These are phyloP conservation scores for Aelia acuminata DNA, from an alignment of 2,888 invertebrate species.

Conservation along the genomic window DNA sequence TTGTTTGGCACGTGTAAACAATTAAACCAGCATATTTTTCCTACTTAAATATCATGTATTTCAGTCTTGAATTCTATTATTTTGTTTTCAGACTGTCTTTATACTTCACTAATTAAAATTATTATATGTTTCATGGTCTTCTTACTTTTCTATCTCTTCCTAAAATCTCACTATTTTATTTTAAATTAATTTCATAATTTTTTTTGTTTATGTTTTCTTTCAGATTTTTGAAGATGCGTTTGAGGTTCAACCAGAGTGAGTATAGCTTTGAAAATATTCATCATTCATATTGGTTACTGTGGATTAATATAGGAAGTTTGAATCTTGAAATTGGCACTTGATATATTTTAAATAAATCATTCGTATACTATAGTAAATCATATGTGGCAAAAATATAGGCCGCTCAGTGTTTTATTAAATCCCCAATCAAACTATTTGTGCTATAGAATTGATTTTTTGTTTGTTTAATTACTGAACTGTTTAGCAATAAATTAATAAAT, in stretches of 20 bases:
- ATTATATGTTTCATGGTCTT: background rate
- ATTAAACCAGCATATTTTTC: background rate
- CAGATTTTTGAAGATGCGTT: conserved; percentile 63
- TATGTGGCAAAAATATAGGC: too few species aligned
- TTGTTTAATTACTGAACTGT: too few species aligned
- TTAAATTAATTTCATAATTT: background rate
- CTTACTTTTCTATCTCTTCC: background rate
- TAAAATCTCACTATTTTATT: background rate
- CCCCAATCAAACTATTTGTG: too few species aligned
- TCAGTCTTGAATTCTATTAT: background rate
- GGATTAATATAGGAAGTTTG: too few species aligned
- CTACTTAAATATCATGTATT: background rate
- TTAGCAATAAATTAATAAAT: too few species aligned
- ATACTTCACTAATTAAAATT: background rate
- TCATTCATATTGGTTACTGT: background rate
- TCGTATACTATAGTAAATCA: too few species aligned
- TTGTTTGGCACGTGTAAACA: background rate
- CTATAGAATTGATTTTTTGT: too few species aligned
- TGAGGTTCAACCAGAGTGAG: conserved; percentile 57
- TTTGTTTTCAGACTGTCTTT: background rate
- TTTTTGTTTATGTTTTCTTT: conserved; percentile 50
- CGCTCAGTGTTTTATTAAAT: too few species aligned
- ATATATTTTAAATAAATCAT: too few species aligned
- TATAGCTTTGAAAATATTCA: conserved; percentile 22
- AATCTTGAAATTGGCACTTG: too few species aligned